These are phyloP conservation scores for Selenia dentaria DNA, from an alignment of 2,888 invertebrate species.

Conservation along the genomic window DNA sequence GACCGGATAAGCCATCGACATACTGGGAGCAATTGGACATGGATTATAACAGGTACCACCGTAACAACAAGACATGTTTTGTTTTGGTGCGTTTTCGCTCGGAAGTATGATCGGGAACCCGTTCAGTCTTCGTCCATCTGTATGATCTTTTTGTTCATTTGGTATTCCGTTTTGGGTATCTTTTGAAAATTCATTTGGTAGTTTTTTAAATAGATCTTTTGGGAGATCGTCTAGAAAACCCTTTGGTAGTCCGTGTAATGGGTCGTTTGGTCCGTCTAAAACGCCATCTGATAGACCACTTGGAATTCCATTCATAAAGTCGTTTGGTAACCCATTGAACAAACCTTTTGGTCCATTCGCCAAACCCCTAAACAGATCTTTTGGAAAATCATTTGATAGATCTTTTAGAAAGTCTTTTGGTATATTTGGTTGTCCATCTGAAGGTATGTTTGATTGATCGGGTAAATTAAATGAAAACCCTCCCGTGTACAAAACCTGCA, in stretches of 20 bases:
- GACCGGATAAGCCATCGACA: background rate
- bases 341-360: background rate
- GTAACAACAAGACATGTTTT: constrained; percentile 22
- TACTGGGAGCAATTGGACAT: constrained; percentile 9
- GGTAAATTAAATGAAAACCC: constrained; percentile 6
- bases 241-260: background rate
- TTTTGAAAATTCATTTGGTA: background rate
- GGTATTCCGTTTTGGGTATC: too few relatives aligned
- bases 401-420: background rate
- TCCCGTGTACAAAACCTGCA: background rate
- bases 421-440: background rate
- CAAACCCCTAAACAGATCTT: background rate
- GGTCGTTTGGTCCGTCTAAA: background rate
- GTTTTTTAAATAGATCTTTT: background rate
- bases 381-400: background rate
- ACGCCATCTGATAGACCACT: background rate
- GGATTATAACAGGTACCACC: constrained; percentile 15
- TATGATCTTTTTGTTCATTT: background rate
- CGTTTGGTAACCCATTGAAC: background rate
- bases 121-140: background rate
- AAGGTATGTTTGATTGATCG: background rate
- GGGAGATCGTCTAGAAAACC: background rate
- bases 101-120: background rate
- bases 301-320: background rate
- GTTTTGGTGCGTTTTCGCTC: background rate